Evolutionary conservation across 2,888 invertebrate genomes (phyloP).

Genomic region (Tipula lateralis): DNA sequence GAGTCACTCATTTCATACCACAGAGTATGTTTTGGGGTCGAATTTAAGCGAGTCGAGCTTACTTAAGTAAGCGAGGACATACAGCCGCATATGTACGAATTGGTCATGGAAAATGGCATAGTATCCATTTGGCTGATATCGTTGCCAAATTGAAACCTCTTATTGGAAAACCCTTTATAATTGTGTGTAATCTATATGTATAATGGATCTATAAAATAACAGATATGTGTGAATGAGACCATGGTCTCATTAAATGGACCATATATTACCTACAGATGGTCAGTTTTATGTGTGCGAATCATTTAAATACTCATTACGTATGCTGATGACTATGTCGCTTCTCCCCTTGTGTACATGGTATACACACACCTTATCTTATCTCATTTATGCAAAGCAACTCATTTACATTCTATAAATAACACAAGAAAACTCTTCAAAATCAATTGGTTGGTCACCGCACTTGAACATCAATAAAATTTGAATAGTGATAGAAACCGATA

Average conservation of each 20-base stretch:
- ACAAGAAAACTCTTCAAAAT: background rate
- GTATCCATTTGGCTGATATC: no score
- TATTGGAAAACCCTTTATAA: no score
- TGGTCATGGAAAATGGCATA: no score
- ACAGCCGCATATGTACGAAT: no score
- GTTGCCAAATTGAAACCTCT: no score
- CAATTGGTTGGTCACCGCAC: constrained; percentile 11
- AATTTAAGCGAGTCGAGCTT: no score
- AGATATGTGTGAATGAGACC: no score
- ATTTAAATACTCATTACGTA: background rate
- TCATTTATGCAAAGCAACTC: background rate
- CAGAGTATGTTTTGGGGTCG: no score
- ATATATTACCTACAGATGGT: background rate
- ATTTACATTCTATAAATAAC: background rate
- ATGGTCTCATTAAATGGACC: background rate
- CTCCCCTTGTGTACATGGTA: background rate
- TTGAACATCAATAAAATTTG: background rate
- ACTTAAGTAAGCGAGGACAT: no score
- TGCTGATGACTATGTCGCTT: background rate
- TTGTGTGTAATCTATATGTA: background rate
- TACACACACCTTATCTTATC: background rate
- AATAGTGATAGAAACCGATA: background rate
- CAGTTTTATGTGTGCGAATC: background rate
- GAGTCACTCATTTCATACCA: no score
- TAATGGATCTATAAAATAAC: no score